phyloP scores from a whole-genome alignment of 2,113 vertebrate species.

The Raphicerus campestris region DNA sequence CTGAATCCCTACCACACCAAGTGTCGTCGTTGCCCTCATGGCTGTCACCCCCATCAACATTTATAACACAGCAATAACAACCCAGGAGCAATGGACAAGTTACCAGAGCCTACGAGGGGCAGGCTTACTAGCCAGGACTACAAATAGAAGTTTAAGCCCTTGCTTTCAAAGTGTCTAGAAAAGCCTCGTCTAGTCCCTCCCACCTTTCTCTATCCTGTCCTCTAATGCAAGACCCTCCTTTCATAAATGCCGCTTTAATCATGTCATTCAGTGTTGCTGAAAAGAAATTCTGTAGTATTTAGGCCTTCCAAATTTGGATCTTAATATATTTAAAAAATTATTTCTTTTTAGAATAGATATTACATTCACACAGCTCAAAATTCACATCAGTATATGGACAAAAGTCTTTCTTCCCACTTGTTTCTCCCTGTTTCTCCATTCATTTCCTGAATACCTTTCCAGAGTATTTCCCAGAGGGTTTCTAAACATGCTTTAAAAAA shows the following conservation, averaged over 20 bases:
- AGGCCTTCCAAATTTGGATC: neutral
- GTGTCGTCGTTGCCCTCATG: neutral
- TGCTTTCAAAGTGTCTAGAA: neutral
- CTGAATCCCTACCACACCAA: neutral
- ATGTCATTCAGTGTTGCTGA: neutral
- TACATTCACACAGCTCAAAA: neutral
- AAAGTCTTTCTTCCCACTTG: neutral
- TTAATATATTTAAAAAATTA: neutral
- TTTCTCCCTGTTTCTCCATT: neutral
- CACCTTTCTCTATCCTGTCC: neutral
- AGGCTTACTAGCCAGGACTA: neutral
- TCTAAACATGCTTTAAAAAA: neutral
- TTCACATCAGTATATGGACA: neutral
- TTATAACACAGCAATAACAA: neutral
- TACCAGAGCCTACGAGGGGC: neutral
- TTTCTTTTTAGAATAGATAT: neutral
- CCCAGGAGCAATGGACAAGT: neutral
- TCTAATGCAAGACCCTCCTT: neutral
- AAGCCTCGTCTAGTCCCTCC: neutral
- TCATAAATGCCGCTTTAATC: neutral
- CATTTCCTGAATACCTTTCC: neutral
- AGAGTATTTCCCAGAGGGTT: neutral
- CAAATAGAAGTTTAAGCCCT: neutral
- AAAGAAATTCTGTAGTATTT: neutral
- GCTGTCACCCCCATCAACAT: neutral